phyloP scores from a whole-genome alignment of 2,113 vertebrate genomes.

The Manacus vitellinus region DNA sequence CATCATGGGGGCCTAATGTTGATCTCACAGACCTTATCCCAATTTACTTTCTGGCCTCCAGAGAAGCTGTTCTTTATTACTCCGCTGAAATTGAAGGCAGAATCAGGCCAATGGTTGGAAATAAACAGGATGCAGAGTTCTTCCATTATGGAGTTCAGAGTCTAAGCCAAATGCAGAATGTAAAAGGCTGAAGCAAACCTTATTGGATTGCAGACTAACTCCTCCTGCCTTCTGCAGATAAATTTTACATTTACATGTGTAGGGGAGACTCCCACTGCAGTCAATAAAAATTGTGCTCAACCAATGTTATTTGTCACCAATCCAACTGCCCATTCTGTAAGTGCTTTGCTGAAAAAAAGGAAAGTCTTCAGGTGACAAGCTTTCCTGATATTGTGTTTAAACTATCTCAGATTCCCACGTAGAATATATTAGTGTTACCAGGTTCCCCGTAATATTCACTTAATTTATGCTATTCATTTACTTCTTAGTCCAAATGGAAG shows the following conservation, averaged over 20 bases:
- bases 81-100: background rate
- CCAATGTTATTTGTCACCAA: background rate
- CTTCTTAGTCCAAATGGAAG: background rate
- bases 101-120: background rate
- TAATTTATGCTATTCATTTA: slow-evolving; percentile 29
- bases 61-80: background rate
- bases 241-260: slow-evolving; percentile 48
- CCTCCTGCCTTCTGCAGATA: slow-evolving; percentile 47
- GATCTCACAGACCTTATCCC: background rate
- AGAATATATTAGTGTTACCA: background rate
- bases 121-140: background rate
- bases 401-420: background rate
- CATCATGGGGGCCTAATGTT: background rate
- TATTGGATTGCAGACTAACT: slow-evolving; percentile 11
- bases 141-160: background rate
- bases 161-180: slow-evolving; percentile 22
- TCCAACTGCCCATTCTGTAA: background rate
- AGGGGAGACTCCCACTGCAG: background rate
- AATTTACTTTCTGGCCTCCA: background rate
- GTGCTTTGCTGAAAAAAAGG: background rate
- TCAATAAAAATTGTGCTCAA: slow-evolving; percentile 37
- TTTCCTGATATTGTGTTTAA: background rate
- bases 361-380: background rate
- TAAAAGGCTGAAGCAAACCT: slow-evolving; percentile 26
- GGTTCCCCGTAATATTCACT: background rate